Base-by-base conservation (phyloP, 1,140 invertebrate species). In the Ostrea denselamellosa region DNA sequence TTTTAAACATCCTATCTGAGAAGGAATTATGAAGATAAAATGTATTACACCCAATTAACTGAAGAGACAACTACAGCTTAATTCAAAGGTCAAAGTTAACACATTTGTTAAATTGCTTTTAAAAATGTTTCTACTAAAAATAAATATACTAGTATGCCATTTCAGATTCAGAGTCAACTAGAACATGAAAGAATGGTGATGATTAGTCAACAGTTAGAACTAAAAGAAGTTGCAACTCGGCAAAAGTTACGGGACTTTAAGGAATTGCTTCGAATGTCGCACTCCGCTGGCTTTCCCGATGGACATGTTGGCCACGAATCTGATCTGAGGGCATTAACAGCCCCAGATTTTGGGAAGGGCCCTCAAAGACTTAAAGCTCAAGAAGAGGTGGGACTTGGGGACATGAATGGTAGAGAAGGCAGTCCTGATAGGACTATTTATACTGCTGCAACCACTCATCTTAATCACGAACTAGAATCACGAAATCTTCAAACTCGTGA, bases 171-270 rank as follows among this genome's bases (percentile, higher is more conserved):
- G 58, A 85, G 68, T 82, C 88, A 93, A 19, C 84, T 92, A 25
- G 93, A 94, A 82, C 86, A 86, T 25, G 91, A 93, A 85, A 90
- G 90, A 56, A 88, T 90, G n/a, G 77, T 92, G 28, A 85, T 91
- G 14, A 89, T 91, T 28, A 90, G 88, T 54, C 91, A 91, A 83
- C 92, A 94, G 53, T 87, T 94, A 54, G 93, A 93, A 84, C 62
- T 92, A 58, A 91, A 90, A 77, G 93, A 93, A 86, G 85, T 86
- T 34, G 91, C 92, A 25, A 94, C 93, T 12, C 86, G 92, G 25
- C 92, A 93, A 77, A 94, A 94, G 85, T 87, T 94, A 52, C 87
- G 89, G 22, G 91, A 94, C 28, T 91, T 93, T 52, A 93, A 93
- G 85, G 90, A 92, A 89, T 92, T 91, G 90, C 85, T 93, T 34